These are phyloP conservation scores for Eudemis profundana DNA, from an alignment of 2,888 invertebrate genomes.

Conservation along the genomic window DNA sequence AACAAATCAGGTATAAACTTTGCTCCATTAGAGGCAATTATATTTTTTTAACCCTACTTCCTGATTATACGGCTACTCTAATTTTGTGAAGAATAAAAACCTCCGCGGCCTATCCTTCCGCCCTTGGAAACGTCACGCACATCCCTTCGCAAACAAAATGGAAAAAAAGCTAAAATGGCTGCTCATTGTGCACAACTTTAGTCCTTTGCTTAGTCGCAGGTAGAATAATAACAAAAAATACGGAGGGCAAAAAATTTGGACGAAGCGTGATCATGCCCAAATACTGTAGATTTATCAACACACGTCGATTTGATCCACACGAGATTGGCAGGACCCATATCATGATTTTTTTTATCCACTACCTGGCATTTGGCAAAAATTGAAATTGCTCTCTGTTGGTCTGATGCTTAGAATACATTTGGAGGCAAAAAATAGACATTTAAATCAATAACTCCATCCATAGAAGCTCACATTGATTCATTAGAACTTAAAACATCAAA, in stretches of 20 bases:
- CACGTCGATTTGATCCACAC: constrained; percentile 65
- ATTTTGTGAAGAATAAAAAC: constrained; percentile 72
- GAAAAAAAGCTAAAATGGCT: constrained; percentile 63
- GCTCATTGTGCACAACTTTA: constrained; percentile 69
- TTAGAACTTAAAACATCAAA: constrained; percentile 16
- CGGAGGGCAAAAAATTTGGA: constrained; percentile 59
- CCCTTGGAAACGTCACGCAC: constrained; percentile 79
- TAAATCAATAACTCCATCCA: constrained; percentile 6
- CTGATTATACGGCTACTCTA: constrained; percentile 64
- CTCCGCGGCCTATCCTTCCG: constrained; percentile 79
- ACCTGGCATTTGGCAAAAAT: constrained; percentile 53
- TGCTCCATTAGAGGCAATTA: constrained; percentile 48
- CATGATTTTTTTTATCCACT: constrained; percentile 58
- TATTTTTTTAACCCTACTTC: constrained; percentile 69
- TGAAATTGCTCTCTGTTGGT: constrained; percentile 17
- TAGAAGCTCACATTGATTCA: constrained; percentile 3
- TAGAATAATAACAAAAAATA: constrained; percentile 69
- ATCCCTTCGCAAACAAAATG: constrained; percentile 73
- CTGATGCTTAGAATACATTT: constrained; percentile 5
- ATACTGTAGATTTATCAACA: constrained; percentile 73
- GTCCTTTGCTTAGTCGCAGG: constrained; percentile 64
- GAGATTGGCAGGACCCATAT: constrained; percentile 57
- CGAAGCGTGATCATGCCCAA: constrained; percentile 73
- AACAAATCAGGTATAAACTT: constrained; percentile 39
- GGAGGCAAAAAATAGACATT: not conserved